Conservation (phyloP, 2,113 vertebrate genomes). For the Illadopsis cleaveri region DNA sequence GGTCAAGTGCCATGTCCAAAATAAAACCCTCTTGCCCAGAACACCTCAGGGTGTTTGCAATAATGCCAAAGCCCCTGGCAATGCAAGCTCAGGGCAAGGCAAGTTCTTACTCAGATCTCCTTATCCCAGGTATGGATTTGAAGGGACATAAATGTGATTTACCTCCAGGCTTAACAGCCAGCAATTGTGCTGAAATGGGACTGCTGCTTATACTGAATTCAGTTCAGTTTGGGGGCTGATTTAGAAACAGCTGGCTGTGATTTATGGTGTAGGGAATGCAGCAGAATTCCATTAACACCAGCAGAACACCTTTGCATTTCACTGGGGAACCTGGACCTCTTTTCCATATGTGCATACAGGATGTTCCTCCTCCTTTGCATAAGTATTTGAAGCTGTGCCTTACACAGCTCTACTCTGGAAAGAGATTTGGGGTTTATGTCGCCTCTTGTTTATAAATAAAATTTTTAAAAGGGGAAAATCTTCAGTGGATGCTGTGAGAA, state of each 20-base stretch:
- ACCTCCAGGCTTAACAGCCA: not conserved
- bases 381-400: not conserved
- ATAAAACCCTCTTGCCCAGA: not conserved
- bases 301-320: not conserved
- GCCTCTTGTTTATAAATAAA: not conserved
- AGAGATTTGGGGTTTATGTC: not conserved
- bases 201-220: not conserved
- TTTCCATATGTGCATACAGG: not conserved
- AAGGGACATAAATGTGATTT: constrained; percentile 15
- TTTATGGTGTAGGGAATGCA: not conserved
- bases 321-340: not conserved
- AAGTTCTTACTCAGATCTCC: not conserved
- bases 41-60: not conserved
- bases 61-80: not conserved
- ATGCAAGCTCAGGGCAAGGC: not conserved
- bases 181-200: not conserved
- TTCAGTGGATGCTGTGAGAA: not conserved
- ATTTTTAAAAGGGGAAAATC: not conserved
- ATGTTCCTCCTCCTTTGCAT: not conserved
- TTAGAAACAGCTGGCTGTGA: not conserved
- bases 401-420: not conserved
- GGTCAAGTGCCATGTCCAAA: not conserved
- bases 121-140: not conserved
- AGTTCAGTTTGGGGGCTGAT: not conserved
- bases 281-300: not conserved